These are phyloP conservation scores for Trididemnum nubilum DNA, from an alignment of 23 tunicate genomes.

Conservation along the genomic window DNA sequence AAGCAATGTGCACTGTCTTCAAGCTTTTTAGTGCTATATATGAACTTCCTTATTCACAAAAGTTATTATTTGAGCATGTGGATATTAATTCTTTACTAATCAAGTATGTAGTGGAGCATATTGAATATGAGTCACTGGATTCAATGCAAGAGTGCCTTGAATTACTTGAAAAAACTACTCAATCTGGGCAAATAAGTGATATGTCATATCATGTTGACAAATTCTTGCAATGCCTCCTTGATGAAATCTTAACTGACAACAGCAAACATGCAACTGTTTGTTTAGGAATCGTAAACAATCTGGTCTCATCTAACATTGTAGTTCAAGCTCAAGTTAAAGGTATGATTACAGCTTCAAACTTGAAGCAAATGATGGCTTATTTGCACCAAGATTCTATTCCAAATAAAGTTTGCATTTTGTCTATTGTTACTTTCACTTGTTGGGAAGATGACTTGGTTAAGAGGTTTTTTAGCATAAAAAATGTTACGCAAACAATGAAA, in stretches of 20 bases:
- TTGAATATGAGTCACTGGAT: not conserved
- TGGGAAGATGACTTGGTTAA: constrained; percentile 73
- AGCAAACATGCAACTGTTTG: constrained; percentile 37
- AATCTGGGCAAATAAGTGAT: constrained; percentile 12
- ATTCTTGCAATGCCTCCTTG: constrained; percentile 35
- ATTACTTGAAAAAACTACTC: constrained; percentile 49
- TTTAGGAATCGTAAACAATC: constrained; percentile 56
- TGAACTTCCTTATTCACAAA: constrained; percentile 9
- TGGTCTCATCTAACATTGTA: constrained; percentile 43
- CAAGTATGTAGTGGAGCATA: not conserved
- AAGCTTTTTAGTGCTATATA: constrained; percentile 29
- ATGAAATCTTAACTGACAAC: constrained; percentile 28
- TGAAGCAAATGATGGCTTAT: constrained; percentile 45
- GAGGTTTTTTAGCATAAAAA: constrained; percentile 51
- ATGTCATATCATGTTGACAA: constrained; percentile 27
- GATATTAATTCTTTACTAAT: constrained; percentile 1
- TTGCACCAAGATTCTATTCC: constrained; percentile 42
- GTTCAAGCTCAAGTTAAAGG: constrained; percentile 69
- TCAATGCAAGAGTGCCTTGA: constrained; percentile 6
- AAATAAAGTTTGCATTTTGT: constrained; percentile 39
- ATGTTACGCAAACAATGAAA: constrained; percentile 63
- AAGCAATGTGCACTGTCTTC: constrained; percentile 36
- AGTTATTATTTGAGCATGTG: not conserved
- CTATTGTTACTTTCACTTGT: constrained; percentile 57
- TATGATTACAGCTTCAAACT: constrained; percentile 21